Percentiles rank a stretch among this genome's conserved stretches.
phyloP scores from a whole-genome alignment of 2,797 vertebrate genomes.

The Dryobates pubescens region DNA sequence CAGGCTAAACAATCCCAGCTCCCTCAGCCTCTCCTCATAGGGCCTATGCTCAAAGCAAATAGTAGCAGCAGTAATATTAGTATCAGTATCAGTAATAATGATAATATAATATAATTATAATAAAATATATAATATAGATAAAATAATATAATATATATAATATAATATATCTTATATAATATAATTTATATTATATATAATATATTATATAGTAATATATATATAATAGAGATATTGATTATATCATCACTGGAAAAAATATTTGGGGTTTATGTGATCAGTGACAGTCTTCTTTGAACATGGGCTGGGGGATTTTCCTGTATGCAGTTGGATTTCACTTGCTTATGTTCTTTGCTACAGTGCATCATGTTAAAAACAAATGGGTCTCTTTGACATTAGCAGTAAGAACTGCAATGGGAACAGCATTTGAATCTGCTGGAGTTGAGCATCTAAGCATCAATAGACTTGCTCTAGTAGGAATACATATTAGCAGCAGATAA shows the following conservation, averaged over 20 bases:
- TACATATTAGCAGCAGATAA: neutral
- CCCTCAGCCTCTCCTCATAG: too few relatives aligned
- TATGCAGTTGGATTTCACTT: neutral
- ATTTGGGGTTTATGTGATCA: neutral
- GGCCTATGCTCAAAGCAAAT: too few relatives aligned
- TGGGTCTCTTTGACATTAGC: neutral
- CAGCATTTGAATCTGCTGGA: neutral
- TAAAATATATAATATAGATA: too few relatives aligned
- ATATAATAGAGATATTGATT: too few relatives aligned
- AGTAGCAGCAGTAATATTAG: too few relatives aligned
- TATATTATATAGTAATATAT: too few relatives aligned
- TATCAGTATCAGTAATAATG: too few relatives aligned
- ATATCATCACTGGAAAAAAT: fast-evolving
- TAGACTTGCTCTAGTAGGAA: neutral
- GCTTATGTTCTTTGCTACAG: neutral
- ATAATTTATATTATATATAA: too few relatives aligned
- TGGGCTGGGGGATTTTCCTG: neutral
- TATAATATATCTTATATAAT: too few relatives aligned
- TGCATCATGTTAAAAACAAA: neutral
- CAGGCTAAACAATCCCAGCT: too few relatives aligned
- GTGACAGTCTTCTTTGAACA: neutral
- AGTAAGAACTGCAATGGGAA: neutral
- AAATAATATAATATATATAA: too few relatives aligned
- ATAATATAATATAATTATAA: too few relatives aligned
- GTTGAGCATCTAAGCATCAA: neutral